Percentiles rank a stretch among this genome's conserved stretches.
Evolutionary conservation across 2,888 invertebrate genomes (phyloP).

Genomic region (Mactromeris polynyma): DNA sequence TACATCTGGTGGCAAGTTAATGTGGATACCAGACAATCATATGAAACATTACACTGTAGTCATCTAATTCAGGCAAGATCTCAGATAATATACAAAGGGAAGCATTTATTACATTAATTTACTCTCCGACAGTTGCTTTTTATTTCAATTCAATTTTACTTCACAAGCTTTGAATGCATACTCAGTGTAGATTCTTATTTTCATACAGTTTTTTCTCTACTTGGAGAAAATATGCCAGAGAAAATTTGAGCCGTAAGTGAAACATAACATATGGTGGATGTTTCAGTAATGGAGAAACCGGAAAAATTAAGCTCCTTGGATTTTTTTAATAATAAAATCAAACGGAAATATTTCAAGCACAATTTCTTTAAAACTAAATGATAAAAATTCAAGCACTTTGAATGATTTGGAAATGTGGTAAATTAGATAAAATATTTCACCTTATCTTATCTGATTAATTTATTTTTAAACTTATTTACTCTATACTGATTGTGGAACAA

Average conservation of each 20-base stretch:
- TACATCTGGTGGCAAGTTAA: conserved; percentile 43
- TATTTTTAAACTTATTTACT: too few species aligned
- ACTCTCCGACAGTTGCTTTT: conserved; percentile 15
- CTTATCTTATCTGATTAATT: too few species aligned
- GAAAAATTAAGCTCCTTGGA: conserved; percentile 4
- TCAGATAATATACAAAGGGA: conserved; percentile 33
- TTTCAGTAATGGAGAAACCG: neutral
- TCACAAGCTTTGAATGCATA: neutral
- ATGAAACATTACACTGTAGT: conserved; percentile 26
- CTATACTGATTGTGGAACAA: too few species aligned
- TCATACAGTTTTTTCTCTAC: neutral
- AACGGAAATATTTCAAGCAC: neutral
- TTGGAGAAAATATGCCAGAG: neutral
- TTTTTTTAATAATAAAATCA: neutral
- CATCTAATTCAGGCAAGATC: conserved; percentile 24
- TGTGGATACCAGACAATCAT: conserved; percentile 30
- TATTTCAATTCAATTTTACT: conserved; percentile 22
- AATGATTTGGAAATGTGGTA: too few species aligned
- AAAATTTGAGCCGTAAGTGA: neutral
- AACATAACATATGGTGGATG: neutral
- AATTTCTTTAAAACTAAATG: neutral
- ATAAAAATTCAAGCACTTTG: too few species aligned
- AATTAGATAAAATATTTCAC: too few species aligned
- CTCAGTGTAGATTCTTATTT: conserved; percentile 9
- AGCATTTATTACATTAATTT: conserved; percentile 48